Base-by-base conservation (phyloP, 2,113 vertebrate genomes). In the Ivindomyrus marchei region DNA sequence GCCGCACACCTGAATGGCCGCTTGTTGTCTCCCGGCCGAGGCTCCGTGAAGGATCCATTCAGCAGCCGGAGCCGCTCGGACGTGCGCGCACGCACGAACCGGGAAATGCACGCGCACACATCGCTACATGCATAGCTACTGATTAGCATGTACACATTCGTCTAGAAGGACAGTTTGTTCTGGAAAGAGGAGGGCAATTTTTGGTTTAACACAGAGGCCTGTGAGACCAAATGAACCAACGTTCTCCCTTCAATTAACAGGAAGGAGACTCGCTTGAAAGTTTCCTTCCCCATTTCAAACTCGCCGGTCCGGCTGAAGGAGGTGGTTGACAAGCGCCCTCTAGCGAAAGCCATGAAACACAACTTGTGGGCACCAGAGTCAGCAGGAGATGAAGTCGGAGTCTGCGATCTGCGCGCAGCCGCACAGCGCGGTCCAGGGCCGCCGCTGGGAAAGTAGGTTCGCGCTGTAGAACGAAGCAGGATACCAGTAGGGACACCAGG, bases 11-110 rank as follows among this genome's bases (percentile, higher is more conserved):
- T 89, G 88, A 89, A 89, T 89, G 88, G 88, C 42, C 46, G 31
- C 47, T 89, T 89, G 46, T 89, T 52, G 88, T 46, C 27, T 47
- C 66, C 27, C 45, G 8, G 88, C 27, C 4, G 58, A 36, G 70
- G 7, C 70, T 19, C n/a, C 66, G 70, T 89, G 70, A 89, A 89
- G 88, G 88, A 83, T 89, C 70, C 70, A 89, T 89, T 89, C 31
- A 89, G 88, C 11, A 53, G 49, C 77, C 88, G 50, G 49, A 52
- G 27, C 27, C 58, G 84, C 45, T 80, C 62, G 85, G 27, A 36
- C 53, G 17, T 10, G 74, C 11, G 66, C 58, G 27, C 88, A 90
- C n/a, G 90, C 62, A 50, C 66, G 58, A 21, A 13, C 70, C 24
- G 4, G 17, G 9, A 83, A 11, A 10, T 24, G 58, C 1, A 42